phyloP scores from a whole-genome alignment of 1,140 invertebrate species.

The Drosophila pseudoananassae region DNA sequence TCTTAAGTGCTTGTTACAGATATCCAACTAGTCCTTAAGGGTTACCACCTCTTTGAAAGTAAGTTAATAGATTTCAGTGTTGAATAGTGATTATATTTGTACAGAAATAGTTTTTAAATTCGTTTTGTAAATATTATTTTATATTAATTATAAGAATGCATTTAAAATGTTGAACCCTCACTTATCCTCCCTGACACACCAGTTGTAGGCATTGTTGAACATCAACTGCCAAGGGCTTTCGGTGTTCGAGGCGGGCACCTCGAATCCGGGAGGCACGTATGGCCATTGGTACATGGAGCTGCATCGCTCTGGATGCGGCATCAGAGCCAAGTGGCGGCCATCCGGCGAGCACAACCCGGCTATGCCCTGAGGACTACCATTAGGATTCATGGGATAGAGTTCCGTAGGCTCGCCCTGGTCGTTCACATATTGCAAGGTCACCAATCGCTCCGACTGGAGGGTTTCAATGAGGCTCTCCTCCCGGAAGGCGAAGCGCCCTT shows the following conservation, averaged over 20 bases:
- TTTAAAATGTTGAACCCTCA: neutral
- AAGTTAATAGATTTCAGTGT: slow-evolving; percentile 3
- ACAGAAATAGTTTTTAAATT: slow-evolving; percentile 11
- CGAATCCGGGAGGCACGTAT: slow-evolving; percentile 86
- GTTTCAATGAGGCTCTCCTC: slow-evolving; percentile 85
- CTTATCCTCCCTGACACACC: slow-evolving; percentile 85
- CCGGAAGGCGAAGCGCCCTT: slow-evolving; percentile 91
- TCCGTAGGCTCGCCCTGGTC: slow-evolving; percentile 91
- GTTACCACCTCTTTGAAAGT: neutral
- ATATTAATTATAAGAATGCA: slow-evolving; percentile 9
- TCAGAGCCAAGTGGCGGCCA: slow-evolving; percentile 97
- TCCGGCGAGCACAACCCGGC: slow-evolving; percentile 95
- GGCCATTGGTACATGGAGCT: slow-evolving; percentile 94
- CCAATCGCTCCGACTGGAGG: slow-evolving; percentile 87
- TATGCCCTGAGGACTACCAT: slow-evolving; percentile 91
- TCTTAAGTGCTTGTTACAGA: slow-evolving; percentile 80
- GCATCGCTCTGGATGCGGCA: slow-evolving; percentile 99
- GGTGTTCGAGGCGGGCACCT: slow-evolving; percentile 68
- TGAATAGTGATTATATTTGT: slow-evolving; percentile 1
- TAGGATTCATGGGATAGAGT: slow-evolving; percentile 96
- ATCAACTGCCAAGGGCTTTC: slow-evolving; percentile 95
- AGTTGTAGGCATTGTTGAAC: slow-evolving; percentile 95
- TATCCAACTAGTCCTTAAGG: slow-evolving; percentile 30
- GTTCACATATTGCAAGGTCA: slow-evolving; percentile 93
- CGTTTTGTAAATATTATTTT: neutral